phyloP scores from a whole-genome alignment of 2,797 vertebrate genomes.

The Nannoperca obscura region DNA sequence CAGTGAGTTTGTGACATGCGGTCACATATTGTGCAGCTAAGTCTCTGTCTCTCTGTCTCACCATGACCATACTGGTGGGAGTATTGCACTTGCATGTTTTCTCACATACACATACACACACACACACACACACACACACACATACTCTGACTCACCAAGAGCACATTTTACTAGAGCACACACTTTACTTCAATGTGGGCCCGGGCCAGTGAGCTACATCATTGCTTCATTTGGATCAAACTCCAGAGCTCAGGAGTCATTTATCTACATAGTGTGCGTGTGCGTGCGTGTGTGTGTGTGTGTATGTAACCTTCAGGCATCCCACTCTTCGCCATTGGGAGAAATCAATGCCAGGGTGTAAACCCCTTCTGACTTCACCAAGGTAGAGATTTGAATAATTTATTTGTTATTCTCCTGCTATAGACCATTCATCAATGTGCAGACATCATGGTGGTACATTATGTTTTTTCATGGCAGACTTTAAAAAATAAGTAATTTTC shows the following conservation, averaged over 20 bases:
- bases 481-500: background rate
- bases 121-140: slow-evolving; percentile 21
- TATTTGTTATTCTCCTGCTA: slow-evolving; percentile 58
- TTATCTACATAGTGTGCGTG: slow-evolving; percentile 85
- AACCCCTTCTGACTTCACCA: slow-evolving; percentile 34
- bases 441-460: slow-evolving; percentile 8
- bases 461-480: background rate
- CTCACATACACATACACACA: slow-evolving; percentile 2
- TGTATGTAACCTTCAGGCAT: slow-evolving; percentile 76
- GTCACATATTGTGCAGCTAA: too few species aligned
- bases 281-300: slow-evolving; percentile 38
- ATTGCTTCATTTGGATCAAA: slow-evolving; percentile 86
- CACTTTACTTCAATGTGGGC: slow-evolving; percentile 66
- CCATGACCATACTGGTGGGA: background rate
- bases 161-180: slow-evolving; percentile 57
- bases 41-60: background rate
- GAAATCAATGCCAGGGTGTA: slow-evolving; percentile 75
- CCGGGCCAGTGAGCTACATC: slow-evolving; percentile 85
- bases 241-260: slow-evolving; percentile 78
- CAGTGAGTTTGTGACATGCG: too few species aligned
- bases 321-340: slow-evolving; percentile 61
- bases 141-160: slow-evolving; percentile 43
- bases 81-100: background rate
- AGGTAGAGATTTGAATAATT: slow-evolving; percentile 77
- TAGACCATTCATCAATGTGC: slow-evolving; percentile 55